Conservation (phyloP, 2,888 invertebrate genomes). For the Pyrgus malvae region DNA sequence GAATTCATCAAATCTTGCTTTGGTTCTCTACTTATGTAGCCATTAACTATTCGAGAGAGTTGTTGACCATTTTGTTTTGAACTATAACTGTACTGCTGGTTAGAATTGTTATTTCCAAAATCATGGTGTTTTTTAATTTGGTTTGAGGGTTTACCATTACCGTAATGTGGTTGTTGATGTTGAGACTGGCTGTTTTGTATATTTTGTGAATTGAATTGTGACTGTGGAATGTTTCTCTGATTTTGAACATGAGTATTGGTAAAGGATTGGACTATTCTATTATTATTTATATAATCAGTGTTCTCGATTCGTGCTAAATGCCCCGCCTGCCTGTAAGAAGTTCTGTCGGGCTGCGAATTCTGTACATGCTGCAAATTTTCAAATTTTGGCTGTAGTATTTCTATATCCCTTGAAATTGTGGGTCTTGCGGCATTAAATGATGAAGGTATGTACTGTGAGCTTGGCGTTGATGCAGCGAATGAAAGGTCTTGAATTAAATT, state of each 20-base stretch:
- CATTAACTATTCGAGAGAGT: constrained; percentile 45
- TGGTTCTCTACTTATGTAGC: constrained; percentile 48
- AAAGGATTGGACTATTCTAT: constrained; percentile 41
- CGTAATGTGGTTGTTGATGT: constrained; percentile 38
- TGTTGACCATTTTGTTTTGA: constrained; percentile 47
- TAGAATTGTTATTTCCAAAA: constrained; percentile 44
- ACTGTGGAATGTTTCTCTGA: constrained; percentile 40
- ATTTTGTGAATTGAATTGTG: constrained; percentile 45
- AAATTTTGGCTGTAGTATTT: constrained; percentile 56
- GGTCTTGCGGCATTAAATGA: constrained; percentile 44
- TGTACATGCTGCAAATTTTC: constrained; percentile 39
- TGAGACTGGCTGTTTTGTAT: constrained; percentile 33
- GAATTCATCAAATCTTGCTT: constrained; percentile 73
- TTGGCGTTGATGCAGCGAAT: constrained; percentile 62
- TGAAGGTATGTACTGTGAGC: constrained; percentile 56
- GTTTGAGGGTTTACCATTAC: constrained; percentile 21
- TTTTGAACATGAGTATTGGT: constrained; percentile 39
- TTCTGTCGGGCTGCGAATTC: constrained; percentile 31
- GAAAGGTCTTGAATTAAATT: constrained; percentile 48
- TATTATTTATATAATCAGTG: constrained; percentile 34
- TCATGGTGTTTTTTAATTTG: constrained; percentile 38
- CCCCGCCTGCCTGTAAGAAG: constrained; percentile 48
- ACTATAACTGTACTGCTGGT: constrained; percentile 43
- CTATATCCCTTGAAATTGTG: constrained; percentile 40
- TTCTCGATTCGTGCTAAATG: constrained; percentile 42